Percentiles rank a stretch among this genome's conserved stretches.
Evolutionary conservation across 2,797 vertebrate genomes (phyloP).

Genomic region (Naso thynnoides): DNA sequence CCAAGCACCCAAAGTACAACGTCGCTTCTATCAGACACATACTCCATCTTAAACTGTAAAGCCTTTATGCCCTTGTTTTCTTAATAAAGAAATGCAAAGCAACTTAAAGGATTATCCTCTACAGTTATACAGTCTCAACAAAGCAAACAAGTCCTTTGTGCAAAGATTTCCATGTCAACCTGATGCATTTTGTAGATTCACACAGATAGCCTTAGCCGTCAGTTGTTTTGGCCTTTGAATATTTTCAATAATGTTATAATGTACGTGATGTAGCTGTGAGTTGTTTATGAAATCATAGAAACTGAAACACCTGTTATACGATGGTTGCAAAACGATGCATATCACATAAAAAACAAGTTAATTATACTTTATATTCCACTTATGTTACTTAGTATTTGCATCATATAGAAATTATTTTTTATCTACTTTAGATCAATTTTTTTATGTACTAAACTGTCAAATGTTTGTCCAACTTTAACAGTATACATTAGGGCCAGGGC

Average conservation of each 20-base stretch:
- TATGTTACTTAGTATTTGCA: neutral
- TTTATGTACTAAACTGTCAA: neutral
- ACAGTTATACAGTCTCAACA: constrained; percentile 23
- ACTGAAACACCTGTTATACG: neutral
- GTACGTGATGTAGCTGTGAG: constrained; percentile 5
- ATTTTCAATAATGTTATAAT: constrained; percentile 21
- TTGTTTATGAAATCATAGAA: constrained; percentile 13
- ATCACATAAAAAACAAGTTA: constrained; percentile 3
- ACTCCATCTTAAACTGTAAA: constrained; percentile 1
- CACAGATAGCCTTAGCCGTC: constrained; percentile 14
- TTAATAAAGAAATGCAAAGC: constrained; percentile 17
- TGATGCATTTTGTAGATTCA: constrained; percentile 16
- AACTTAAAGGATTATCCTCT: constrained; percentile 27
- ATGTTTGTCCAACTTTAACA: neutral
- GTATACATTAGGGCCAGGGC: too few species aligned
- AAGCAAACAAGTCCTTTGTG: constrained; percentile 38
- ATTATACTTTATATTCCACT: neutral
- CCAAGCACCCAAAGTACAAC: neutral
- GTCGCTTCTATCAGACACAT: neutral
- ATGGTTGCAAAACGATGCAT: neutral
- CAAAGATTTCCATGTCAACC: constrained; percentile 28
- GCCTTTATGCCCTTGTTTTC: constrained; percentile 14
- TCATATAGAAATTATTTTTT: too few species aligned
- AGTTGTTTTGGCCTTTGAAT: constrained; percentile 12
- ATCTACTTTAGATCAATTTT: too few species aligned